Evolutionary conservation across 2,797 vertebrate species (phyloP), one percentile per base, ranked within the genome.

Genomic region (Etheostoma perlongum): DNA sequence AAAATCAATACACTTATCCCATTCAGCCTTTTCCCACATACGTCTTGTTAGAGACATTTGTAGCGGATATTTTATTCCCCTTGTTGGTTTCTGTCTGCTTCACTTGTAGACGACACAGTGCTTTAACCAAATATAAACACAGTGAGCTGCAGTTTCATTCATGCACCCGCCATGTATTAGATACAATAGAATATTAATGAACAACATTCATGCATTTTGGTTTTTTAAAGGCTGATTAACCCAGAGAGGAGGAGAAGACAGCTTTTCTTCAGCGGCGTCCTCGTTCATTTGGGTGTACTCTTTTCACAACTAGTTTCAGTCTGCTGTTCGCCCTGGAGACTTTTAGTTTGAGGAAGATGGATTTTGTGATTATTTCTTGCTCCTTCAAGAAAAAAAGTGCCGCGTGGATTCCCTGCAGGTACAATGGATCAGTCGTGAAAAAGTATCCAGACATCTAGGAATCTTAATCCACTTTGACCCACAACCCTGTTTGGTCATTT

Each of bases 1-100:
- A 76, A 81, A 89, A 90, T 91, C 85, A 82, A 89, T 90, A 86
- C 58, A 3, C 58, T 87, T 78, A 88, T 89, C 88, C 85, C 72
- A 78, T 87, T 79, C 85, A 67, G 77, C 49, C 59, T 80, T 83
- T 83, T 76, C 82, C 69, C 76, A 84, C 87, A 87, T 87, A 82
- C 58, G 76, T 85, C 89, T 84, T 85, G 87, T 88, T 89, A 75
- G 76, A 87, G 67, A 81, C 79, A 60, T 85, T 79, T 78, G 84
- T 60, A 72, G 78, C 2, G 53, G 51, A 79, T 81, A 74, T 90
- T 89, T 82, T 76, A 68, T 74, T 67, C 72, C 71, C 76, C 68
- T 80, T 62, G 76, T 81, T 77, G 78, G 47, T 54, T 81, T 64
- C 49, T 78, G 73, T 86, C 69, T 36, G 76, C 58, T 74, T 72